phyloP scores from a whole-genome alignment of 2,888 invertebrate genomes.

The Synergus laeviventris region DNA sequence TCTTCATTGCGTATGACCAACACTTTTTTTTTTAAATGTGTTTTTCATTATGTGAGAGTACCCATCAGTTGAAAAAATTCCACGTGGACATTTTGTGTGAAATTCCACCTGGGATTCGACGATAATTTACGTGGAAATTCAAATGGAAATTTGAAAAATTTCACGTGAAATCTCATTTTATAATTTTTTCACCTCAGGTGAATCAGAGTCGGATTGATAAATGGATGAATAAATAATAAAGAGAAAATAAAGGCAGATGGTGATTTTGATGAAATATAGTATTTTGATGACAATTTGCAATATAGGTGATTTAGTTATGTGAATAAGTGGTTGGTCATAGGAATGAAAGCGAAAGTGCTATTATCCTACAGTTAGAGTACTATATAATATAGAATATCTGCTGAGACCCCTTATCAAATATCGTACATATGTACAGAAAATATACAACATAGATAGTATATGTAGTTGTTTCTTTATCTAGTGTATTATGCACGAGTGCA shows the following conservation, averaged over 20 bases:
- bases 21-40: not conserved
- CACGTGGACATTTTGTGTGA: no score
- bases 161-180: no score
- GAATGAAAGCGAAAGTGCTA: conserved; percentile 29
- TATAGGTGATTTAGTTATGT: conserved; percentile 13
- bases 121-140: no score
- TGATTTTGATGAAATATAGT: not conserved
- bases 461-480: conserved; percentile 21
- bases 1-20: conserved; percentile 17
- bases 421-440: conserved; percentile 40
- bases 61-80: no score
- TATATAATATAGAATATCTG: conserved; percentile 37
- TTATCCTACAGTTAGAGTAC: conserved; percentile 31
- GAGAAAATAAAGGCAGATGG: not conserved
- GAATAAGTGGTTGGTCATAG: conserved; percentile 33
- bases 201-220: not conserved
- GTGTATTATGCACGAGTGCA: conserved; percentile 30
- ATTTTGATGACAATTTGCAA: conserved; percentile 3
- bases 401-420: conserved; percentile 36
- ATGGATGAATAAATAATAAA: not conserved
- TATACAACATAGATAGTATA: conserved; percentile 39
- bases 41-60: no score
- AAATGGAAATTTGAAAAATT: no score
- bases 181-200: not conserved
- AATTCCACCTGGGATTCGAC: no score